Conservation (phyloP, 2,797 vertebrate species). For the Leptoclinus maculatus region DNA sequence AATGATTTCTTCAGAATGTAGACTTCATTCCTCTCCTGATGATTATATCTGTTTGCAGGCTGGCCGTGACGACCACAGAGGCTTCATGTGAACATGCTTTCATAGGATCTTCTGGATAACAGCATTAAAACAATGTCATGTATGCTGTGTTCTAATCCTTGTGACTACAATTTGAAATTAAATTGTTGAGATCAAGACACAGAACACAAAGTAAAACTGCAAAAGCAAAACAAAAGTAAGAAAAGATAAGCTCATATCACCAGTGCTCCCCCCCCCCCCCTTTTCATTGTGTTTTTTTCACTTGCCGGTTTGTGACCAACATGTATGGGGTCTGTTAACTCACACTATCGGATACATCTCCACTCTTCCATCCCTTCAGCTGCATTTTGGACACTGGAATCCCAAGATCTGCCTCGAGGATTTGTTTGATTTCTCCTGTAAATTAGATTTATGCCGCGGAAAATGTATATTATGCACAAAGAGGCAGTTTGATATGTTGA, state of each 20-base stretch:
- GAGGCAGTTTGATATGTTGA: background rate
- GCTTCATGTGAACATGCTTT: background rate
- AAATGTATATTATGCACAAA: conserved; percentile 27
- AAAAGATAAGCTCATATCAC: background rate
- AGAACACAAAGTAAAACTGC: background rate
- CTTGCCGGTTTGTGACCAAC: background rate
- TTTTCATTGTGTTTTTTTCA: background rate
- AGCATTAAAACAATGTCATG: background rate
- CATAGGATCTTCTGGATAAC: background rate
- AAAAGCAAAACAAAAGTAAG: background rate
- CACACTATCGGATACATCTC: conserved; percentile 96
- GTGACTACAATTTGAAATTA: background rate
- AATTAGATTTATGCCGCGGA: conserved; percentile 52
- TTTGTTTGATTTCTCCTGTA: conserved; percentile 95
- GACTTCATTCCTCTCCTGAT: background rate
- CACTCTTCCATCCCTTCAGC: conserved; percentile 98
- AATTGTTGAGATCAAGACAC: background rate
- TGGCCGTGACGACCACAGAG: background rate
- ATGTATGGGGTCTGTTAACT: conserved; percentile 75
- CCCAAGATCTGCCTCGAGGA: conserved; percentile 96
- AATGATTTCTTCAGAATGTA: background rate
- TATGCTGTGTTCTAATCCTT: background rate
- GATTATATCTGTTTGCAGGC: background rate
- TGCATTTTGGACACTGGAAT: conserved; percentile 98
- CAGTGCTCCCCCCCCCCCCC: background rate